Conservation (phyloP, 2,797 vertebrate genomes). For the Pangasius mekongensis region DNA sequence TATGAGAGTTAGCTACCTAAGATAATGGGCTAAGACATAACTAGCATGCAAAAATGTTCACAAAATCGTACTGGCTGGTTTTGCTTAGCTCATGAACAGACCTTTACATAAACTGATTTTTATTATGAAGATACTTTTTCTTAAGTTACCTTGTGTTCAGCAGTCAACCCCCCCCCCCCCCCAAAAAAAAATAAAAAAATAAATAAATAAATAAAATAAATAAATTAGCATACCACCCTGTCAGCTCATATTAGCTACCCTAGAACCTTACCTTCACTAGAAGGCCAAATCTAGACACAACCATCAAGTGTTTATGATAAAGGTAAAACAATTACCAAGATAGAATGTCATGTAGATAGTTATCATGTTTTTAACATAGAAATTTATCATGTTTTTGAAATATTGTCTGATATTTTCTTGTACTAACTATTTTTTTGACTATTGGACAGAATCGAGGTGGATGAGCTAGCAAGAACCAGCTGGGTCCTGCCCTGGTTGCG, state of each 20-base stretch:
- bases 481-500: neutral
- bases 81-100: neutral
- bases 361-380: neutral
- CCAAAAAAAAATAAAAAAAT: too few relatives aligned
- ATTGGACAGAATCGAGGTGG: too few relatives aligned
- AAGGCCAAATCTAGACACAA: neutral
- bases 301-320: neutral
- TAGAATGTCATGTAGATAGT: neutral
- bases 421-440: too few relatives aligned
- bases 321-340: neutral
- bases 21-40: neutral
- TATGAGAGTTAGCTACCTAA: neutral
- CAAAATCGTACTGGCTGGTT: neutral
- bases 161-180: neutral
- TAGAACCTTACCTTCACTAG: neutral
- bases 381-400: too few relatives aligned
- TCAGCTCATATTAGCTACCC: neutral
- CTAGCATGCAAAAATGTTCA: neutral
- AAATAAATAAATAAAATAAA: neutral
- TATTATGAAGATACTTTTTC: neutral
- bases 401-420: too few relatives aligned
- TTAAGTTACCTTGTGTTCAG: neutral
- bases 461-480: neutral
- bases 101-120: too few relatives aligned
- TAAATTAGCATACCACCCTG: neutral